These are phyloP conservation scores for Tetranychus cinnabarinus DNA, from an alignment of 1,140 invertebrate species.

Conservation along the genomic window DNA sequence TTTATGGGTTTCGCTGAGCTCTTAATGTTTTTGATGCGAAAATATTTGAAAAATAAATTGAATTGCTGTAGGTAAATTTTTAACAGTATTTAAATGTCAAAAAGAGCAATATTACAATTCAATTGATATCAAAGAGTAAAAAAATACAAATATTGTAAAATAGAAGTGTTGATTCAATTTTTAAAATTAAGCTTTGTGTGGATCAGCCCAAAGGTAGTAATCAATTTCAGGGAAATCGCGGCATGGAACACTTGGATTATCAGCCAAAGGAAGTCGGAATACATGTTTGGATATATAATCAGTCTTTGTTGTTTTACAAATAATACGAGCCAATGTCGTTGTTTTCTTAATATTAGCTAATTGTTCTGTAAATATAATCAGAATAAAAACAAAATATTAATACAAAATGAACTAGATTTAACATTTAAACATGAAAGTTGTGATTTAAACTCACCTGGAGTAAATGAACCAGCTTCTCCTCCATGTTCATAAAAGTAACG, in stretches of 20 bases:
- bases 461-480: slow-evolving; percentile 20
- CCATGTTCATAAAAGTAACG: slow-evolving; percentile 23
- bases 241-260: not conserved
- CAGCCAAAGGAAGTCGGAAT: not conserved
- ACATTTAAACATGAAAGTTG: not conserved
- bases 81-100: too few species aligned
- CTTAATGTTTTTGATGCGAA: too few species aligned
- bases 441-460: not conserved
- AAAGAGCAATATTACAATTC: too few species aligned
- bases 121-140: too few species aligned
- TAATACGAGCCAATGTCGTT: not conserved
- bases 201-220: not conserved
- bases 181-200: too few species aligned
- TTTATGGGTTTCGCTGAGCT: too few species aligned
- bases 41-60: too few species aligned
- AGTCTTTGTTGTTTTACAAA: not conserved
- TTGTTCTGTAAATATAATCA: not conserved
- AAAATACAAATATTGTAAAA: too few species aligned
- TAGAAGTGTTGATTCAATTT: too few species aligned
- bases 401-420: not conserved
- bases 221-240: not conserved
- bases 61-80: too few species aligned
- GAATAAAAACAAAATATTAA: not conserved
- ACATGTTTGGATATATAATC: not conserved
- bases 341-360: not conserved